Conservation (phyloP, 2,113 vertebrate species). For the Cynopterus brachyotis region DNA sequence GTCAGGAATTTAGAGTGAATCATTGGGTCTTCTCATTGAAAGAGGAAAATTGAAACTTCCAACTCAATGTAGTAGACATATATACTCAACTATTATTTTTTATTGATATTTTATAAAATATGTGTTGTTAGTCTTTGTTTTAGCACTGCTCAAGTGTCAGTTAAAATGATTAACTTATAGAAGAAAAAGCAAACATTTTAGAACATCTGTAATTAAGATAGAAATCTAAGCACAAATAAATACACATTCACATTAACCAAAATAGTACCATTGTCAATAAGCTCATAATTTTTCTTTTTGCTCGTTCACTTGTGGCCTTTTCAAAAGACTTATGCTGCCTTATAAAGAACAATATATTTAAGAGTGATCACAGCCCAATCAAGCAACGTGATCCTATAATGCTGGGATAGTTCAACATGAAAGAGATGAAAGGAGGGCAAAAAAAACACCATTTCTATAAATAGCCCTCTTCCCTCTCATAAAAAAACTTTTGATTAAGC, state of each 20-base stretch:
- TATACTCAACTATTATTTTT: slow-evolving; percentile 47
- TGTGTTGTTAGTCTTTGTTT: slow-evolving; percentile 33
- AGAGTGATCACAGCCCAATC: not conserved
- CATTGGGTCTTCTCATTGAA: not conserved
- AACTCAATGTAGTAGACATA: slow-evolving; percentile 35
- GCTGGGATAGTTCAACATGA: not conserved
- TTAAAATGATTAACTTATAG: slow-evolving; percentile 35
- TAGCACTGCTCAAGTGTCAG: slow-evolving; percentile 55
- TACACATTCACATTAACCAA: not conserved
- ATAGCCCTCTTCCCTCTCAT: not conserved
- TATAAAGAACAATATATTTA: not conserved
- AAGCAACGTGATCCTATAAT: not conserved
- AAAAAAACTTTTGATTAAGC: not conserved
- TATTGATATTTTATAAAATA: slow-evolving; percentile 68
- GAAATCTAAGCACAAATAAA: not conserved
- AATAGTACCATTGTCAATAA: not conserved
- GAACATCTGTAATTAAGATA: slow-evolving; percentile 40
- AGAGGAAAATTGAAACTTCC: not conserved
- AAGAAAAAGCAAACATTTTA: slow-evolving; percentile 56
- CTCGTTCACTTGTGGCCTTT: not conserved
- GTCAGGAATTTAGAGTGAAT: slow-evolving; percentile 40
- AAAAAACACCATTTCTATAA: not conserved
- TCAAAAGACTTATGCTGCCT: not conserved
- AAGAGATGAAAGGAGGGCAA: not conserved
- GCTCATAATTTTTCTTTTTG: not conserved